phyloP scores from a whole-genome alignment of 2,113 vertebrate species.

The Neotragus moschatus region DNA sequence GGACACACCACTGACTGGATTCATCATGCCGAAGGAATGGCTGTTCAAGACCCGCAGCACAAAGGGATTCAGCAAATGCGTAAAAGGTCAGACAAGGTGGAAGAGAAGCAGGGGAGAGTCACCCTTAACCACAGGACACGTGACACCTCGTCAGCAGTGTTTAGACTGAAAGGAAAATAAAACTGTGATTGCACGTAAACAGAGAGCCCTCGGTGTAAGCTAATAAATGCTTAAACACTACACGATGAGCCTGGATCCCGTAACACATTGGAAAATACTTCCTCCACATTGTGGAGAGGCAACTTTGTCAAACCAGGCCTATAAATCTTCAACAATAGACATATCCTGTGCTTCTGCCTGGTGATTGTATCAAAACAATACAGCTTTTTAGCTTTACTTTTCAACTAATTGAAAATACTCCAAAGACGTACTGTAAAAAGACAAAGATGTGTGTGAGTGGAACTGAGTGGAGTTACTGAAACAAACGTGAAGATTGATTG shows the following conservation, averaged over 20 bases:
- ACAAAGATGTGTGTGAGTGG: not conserved
- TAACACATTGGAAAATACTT: not conserved
- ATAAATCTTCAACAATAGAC: not conserved
- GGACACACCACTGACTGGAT: not conserved
- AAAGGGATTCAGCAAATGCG: not conserved
- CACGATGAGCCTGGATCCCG: not conserved
- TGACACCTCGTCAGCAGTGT: not conserved
- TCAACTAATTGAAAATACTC: not conserved
- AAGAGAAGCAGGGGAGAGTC: not conserved
- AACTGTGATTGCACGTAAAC: not conserved
- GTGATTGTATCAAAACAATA: not conserved
- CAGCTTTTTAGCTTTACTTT: not conserved
- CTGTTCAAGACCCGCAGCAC: not conserved
- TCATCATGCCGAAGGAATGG: not conserved
- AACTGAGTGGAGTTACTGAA: not conserved
- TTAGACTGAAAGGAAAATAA: not conserved
- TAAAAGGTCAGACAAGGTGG: not conserved
- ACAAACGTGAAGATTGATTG: not conserved
- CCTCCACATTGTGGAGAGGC: not conserved
- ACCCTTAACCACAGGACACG: not conserved
- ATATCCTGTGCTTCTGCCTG: not conserved
- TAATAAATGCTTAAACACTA: not conserved
- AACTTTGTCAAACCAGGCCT: not conserved
- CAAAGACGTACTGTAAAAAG: not conserved
- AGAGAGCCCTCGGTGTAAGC: not conserved